Conservation (phyloP, 1,140 invertebrate genomes). For the Drosophila bocqueti region DNA sequence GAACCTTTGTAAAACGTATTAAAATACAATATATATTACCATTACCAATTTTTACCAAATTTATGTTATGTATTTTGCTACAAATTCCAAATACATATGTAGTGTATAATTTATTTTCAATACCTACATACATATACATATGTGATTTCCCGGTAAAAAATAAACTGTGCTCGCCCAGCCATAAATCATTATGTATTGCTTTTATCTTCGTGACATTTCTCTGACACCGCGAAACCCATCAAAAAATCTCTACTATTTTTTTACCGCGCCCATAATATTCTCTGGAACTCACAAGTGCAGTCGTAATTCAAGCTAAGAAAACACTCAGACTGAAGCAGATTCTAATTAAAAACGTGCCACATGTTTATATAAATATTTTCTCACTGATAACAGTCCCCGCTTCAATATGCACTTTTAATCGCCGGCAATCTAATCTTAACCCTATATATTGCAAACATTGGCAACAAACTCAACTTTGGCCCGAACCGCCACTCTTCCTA, state of each 20-base stretch:
- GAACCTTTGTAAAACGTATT: too few species aligned
- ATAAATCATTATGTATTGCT: conserved; percentile 34
- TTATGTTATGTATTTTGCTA: background rate
- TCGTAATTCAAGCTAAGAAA: conserved; percentile 39
- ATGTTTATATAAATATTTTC: conserved; percentile 49
- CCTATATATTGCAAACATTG: conserved; percentile 43
- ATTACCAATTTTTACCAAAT: too few species aligned
- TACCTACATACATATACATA: conserved; percentile 1
- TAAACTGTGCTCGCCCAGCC: conserved; percentile 17
- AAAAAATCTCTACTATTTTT: conserved; percentile 3
- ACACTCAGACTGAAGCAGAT: conserved; percentile 34
- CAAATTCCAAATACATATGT: background rate
- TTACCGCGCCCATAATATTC: conserved; percentile 10
- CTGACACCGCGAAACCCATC: conserved; percentile 21
- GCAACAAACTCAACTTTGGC: conserved; percentile 23
- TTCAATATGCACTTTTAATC: conserved; percentile 43
- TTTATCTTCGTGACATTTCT: conserved; percentile 15
- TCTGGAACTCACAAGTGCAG: conserved; percentile 10
- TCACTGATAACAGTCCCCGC: conserved; percentile 12
- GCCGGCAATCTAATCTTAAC: conserved; percentile 56
- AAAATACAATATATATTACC: too few species aligned
- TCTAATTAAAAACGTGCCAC: conserved; percentile 67
- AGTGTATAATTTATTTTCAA: background rate
- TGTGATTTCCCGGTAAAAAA: conserved; percentile 16
- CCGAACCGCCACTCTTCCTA: conserved; percentile 7